Percentiles rank a stretch among this genome's conserved stretches.
These are phyloP conservation scores for Lasioglossum lativentre DNA, from an alignment of 2,888 invertebrate species.

Conservation along the genomic window DNA sequence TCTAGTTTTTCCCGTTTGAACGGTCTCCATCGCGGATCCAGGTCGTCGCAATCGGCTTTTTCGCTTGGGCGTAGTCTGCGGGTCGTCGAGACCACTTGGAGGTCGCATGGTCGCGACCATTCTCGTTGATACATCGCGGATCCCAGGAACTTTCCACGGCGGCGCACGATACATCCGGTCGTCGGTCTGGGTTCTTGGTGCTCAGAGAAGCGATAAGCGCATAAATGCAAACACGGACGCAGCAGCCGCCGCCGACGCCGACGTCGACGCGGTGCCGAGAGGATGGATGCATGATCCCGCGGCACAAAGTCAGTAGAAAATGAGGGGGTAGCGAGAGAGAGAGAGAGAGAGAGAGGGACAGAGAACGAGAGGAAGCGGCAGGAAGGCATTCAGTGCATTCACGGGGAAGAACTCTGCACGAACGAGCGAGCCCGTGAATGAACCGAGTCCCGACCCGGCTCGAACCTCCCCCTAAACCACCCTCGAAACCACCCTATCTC, in stretches of 20 bases:
- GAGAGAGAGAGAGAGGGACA: conserved; percentile 17
- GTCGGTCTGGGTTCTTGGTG: conserved; percentile 52
- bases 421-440: conserved; percentile 80
- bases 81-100: neutral
- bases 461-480: conserved; percentile 62
- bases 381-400: conserved; percentile 82
- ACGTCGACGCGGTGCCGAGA: conserved; percentile 26
- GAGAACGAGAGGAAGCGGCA: conserved; percentile 53
- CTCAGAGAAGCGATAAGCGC: conserved; percentile 63
- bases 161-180: conserved; percentile 55
- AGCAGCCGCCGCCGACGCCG: conserved; percentile 5
- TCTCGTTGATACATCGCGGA: conserved; percentile 9
- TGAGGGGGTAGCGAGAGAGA: conserved; percentile 16
- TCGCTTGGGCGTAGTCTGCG: neutral
- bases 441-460: conserved; percentile 79
- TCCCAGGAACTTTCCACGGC: conserved; percentile 10
- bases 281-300: conserved; percentile 50
- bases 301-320: conserved; percentile 55
- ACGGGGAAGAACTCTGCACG: conserved; percentile 80
- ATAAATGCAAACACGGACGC: conserved; percentile 59
- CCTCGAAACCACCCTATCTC: conserved; percentile 79
- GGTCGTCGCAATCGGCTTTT: neutral
- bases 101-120: neutral
- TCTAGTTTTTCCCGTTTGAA: neutral
- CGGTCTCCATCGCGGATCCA: neutral